Percentiles rank a stretch among this genome's conserved stretches.
Evolutionary conservation across 2,888 invertebrate genomes (phyloP).

Genomic region (Drosophila anomelani): DNA sequence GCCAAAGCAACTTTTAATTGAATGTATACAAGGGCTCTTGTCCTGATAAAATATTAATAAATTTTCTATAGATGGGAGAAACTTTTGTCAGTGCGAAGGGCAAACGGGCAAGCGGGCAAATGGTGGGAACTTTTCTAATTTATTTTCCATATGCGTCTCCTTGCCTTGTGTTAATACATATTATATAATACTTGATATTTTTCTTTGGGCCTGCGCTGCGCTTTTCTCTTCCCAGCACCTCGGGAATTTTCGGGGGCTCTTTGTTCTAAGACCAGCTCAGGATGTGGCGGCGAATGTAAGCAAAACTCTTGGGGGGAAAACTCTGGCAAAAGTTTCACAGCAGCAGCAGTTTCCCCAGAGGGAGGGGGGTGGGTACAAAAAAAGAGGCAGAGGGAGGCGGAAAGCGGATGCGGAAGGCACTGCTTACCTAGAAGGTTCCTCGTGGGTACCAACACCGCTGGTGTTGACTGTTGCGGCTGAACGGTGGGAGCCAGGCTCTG

Average conservation of each 20-base stretch:
- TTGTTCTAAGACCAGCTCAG: conserved; percentile 67
- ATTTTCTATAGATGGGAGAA: conserved; percentile 58
- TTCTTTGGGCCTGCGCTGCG: conserved; percentile 51
- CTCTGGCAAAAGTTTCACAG: conserved; percentile 60
- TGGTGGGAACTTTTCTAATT: conserved; percentile 76
- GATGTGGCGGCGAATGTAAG: conserved; percentile 58
- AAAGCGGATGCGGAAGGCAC: conserved; percentile 30
- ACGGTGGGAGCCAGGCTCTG: conserved; percentile 3
- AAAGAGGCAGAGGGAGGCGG: neutral
- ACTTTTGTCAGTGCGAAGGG: conserved; percentile 59
- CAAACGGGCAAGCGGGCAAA: conserved; percentile 48
- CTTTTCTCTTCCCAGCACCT: conserved; percentile 34
- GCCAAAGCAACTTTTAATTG: conserved; percentile 71
- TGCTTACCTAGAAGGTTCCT: conserved; percentile 46
- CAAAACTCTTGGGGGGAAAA: conserved; percentile 63
- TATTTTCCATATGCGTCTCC: conserved; percentile 67
- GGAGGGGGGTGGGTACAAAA: neutral
- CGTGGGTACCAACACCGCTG: conserved; percentile 54
- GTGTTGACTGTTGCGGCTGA: conserved; percentile 65
- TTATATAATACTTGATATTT: conserved; percentile 77
- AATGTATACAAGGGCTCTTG: conserved; percentile 56
- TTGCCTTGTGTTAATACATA: conserved; percentile 68
- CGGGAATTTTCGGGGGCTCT: conserved; percentile 47
- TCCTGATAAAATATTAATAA: conserved; percentile 67
- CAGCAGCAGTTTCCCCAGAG: conserved; percentile 5